A percentile compares a stretch with the other conserved stretches of the same genome.
These are phyloP conservation scores for Plebejus argus DNA, from an alignment of 2,888 invertebrate species.

Conservation along the genomic window DNA sequence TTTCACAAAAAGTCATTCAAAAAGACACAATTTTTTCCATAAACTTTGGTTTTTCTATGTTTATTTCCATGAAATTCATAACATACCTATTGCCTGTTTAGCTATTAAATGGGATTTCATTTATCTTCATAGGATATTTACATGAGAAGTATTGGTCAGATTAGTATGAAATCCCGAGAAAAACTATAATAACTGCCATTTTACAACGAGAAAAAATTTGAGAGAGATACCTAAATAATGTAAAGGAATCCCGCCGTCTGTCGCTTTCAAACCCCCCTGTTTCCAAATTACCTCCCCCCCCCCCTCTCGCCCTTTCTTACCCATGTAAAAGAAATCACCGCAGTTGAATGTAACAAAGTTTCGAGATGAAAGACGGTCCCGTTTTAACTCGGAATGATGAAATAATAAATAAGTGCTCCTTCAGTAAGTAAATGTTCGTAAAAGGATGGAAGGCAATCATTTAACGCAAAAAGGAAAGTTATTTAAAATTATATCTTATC, in stretches of 20 bases:
- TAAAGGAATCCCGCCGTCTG: not conserved
- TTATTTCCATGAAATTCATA: no score
- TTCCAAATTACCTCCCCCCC: not conserved
- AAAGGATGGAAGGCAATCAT: not conserved
- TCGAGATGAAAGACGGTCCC: not conserved
- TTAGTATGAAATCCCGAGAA: no score
- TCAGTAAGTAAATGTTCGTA: not conserved
- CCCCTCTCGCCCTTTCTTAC: not conserved
- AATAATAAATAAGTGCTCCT: constrained; percentile 3
- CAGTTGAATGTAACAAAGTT: constrained; percentile 2
- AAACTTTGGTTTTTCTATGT: no score
- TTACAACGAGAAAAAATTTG: no score
- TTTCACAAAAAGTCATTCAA: no score
- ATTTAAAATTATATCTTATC: not conserved
- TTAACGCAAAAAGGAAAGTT: not conserved
- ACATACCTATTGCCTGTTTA: no score
- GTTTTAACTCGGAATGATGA: not conserved
- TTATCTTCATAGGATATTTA: no score
- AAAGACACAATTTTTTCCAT: no score
- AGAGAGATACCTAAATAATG: not conserved
- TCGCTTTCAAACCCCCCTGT: not conserved
- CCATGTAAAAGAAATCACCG: not conserved
- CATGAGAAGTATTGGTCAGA: no score
- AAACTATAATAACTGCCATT: no score
- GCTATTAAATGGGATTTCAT: no score